A percentile compares a stretch with the other conserved stretches of the same genome.
Evolutionary conservation across 2,888 invertebrate species (phyloP).

Genomic region (Leptinotarsa haldemani): DNA sequence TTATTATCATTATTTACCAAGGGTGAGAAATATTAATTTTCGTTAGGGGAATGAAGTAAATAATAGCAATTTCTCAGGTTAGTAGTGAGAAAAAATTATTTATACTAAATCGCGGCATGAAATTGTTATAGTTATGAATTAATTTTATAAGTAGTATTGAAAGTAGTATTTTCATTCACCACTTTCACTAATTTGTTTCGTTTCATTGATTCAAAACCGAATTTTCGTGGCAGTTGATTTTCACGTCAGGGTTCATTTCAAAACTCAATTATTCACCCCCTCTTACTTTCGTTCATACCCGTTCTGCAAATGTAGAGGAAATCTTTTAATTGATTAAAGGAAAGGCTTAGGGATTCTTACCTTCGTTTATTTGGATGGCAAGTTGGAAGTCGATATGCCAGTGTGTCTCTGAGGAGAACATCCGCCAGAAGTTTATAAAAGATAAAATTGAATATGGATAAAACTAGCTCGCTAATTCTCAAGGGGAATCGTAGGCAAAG

Average conservation of each 20-base stretch:
- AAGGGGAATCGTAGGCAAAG: background rate
- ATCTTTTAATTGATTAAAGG: conserved; percentile 8
- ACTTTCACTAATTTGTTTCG: too few species aligned
- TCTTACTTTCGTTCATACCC: background rate
- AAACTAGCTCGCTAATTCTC: background rate
- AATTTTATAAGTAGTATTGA: too few species aligned
- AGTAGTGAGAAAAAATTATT: too few species aligned
- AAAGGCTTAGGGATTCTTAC: conserved; percentile 6
- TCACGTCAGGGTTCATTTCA: background rate
- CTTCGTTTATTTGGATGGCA: conserved; percentile 13
- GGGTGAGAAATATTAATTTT: too few species aligned
- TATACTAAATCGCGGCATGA: too few species aligned
- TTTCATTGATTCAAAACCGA: too few species aligned
- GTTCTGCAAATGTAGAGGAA: background rate
- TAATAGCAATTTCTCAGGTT: too few species aligned
- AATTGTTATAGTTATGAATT: too few species aligned
- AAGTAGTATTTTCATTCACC: too few species aligned
- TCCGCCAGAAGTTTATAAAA: background rate
- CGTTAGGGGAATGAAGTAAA: too few species aligned
- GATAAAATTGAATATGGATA: background rate
- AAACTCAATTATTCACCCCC: conserved; percentile 8
- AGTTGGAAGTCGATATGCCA: background rate
- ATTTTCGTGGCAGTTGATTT: background rate
- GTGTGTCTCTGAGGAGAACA: background rate
- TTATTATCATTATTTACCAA: too few species aligned